Conservation (phyloP, 2,797 vertebrate genomes). For the Notoglanidium macrostoma region DNA sequence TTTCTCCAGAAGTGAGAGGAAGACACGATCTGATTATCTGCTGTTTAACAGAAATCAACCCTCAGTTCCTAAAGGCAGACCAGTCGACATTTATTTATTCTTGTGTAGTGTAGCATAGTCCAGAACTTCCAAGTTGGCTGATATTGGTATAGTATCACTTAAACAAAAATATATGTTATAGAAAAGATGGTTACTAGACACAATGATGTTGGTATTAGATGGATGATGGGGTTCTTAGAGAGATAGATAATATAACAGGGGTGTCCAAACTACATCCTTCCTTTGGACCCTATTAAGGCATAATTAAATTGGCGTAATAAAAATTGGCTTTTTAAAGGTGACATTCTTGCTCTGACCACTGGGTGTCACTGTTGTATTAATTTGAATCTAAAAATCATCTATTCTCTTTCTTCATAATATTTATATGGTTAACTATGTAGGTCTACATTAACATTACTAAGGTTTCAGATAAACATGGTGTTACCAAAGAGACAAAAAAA, state of each 20-base stretch:
- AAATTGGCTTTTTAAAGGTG: background rate
- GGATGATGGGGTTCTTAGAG: conserved; percentile 35
- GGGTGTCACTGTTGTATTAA: background rate
- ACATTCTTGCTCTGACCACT: background rate
- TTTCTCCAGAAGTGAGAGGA: background rate
- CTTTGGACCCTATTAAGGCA: background rate
- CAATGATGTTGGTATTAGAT: background rate
- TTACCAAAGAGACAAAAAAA: background rate
- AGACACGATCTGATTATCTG: conserved; percentile 13
- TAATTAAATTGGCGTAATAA: background rate
- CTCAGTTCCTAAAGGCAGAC: conserved; percentile 46
- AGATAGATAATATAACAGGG: conserved; percentile 45
- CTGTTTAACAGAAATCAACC: conserved; percentile 21
- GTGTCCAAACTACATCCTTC: conserved; percentile 31
- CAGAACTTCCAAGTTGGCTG: conserved; percentile 47
- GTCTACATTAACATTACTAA: background rate
- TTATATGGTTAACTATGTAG: background rate
- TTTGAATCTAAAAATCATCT: background rate
- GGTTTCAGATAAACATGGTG: background rate
- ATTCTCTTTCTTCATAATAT: background rate
- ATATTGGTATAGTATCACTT: conserved; percentile 33
- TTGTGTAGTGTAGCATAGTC: conserved; percentile 53
- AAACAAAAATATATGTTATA: conserved; percentile 10
- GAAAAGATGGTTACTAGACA: conserved; percentile 40
- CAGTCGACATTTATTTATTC: conserved; percentile 55